Conservation (phyloP, 64 coral and sea anemone genomes). For the Stylophora pistillata region DNA sequence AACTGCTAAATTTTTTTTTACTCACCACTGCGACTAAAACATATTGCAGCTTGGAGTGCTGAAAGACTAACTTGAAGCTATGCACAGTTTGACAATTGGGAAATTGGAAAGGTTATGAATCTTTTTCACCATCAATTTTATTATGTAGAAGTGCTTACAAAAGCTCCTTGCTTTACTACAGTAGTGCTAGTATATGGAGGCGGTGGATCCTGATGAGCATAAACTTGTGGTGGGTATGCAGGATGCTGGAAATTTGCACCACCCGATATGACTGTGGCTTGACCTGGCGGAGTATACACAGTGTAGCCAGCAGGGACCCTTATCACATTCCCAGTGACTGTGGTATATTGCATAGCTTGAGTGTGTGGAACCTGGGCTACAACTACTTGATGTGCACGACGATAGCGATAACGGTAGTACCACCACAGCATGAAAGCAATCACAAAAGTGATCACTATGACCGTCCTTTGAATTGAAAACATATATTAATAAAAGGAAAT, state of each 20-base stretch:
- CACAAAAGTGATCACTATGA: slow-evolving; percentile 48
- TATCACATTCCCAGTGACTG: no score
- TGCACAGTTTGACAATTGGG: no score
- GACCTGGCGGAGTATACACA: no score
- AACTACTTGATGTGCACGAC: no score
- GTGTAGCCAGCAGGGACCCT: no score
- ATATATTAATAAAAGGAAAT: background rate
- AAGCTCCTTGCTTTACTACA: no score
- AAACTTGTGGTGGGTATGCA: slow-evolving; percentile 4
- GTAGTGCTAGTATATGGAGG: background rate
- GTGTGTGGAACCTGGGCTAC: no score
- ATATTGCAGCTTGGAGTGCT: no score
- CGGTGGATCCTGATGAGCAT: background rate
- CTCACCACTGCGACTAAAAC: no score
- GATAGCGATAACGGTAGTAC: slow-evolving; percentile 50
- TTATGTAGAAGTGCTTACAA: background rate
- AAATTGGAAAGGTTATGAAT: background rate
- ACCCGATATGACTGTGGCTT: background rate
- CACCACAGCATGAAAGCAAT: slow-evolving; percentile 79
- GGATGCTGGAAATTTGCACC: background rate
- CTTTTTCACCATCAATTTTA: background rate
- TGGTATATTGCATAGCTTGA: no score
- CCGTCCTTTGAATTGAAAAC: slow-evolving; percentile 50
- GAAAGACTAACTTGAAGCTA: no score
- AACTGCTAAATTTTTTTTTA: no score